Evolutionary conservation across 2,888 invertebrate species (phyloP), one percentile per base, ranked within the genome.

Genomic region (Phengaris arion): DNA sequence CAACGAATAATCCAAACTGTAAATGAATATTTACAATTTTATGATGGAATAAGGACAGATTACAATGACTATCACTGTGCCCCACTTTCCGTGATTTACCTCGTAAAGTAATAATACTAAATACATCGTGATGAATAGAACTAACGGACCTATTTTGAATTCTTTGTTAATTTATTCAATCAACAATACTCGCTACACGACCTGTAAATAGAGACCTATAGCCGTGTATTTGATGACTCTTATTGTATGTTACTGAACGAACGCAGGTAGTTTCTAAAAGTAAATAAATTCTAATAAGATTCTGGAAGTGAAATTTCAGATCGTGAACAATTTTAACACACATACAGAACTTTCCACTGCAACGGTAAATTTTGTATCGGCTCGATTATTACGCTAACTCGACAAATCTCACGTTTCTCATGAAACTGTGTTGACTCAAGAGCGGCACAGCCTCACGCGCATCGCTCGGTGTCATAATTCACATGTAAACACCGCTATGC

Each of bases 401-500:
- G 81, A 79, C 80, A 83, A 81, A 83, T 82, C 79, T 82, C 81
- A 82, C 82, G 84, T 87, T 87, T 87, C 84, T 83, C 85, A 81
- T 79, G 79, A 78, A 80, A 82, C 77, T 81, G 79, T 81, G 80
- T 82, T 84, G 81, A 79, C 83, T 82, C 77, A 80, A 77, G 77
- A 77, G 75, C 77, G 52, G 52, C 68, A 74, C 76, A 79, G 78
- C 74, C 78, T 80, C 79, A 77, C 79, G 79, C 79, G 79, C 79
- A 79, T 83, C 83, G 82, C 81, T 81, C 82, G 84, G 87, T 90
- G 91, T 90, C 88, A 90, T 88, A 91, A 89, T 89, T 91, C 87
- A 87, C 89, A 88, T 83, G 90, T 90, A 91, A 91, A 92, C 90
- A 92, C 83, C 85, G 86, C 85, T 84, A 85, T 82, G 83, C 88